Base-by-base conservation (phyloP, 2,888 invertebrate genomes). In the Steinernema hermaphroditum region DNA sequence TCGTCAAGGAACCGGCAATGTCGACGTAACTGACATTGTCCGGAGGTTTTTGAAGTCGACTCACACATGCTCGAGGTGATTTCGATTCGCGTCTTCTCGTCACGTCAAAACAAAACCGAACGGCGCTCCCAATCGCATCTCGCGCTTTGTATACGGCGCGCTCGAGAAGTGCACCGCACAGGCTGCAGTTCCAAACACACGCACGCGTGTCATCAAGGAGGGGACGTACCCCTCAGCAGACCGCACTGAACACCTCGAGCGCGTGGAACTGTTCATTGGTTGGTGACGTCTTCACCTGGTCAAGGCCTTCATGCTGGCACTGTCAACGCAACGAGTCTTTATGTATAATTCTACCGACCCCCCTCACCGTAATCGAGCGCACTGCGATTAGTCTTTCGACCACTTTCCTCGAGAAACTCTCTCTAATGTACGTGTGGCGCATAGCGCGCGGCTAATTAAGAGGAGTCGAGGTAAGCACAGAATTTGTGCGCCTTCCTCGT, bases 21-120 rank as follows among this genome's bases (percentile, higher is more conserved):
- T 32, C 49, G 19, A 54, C 54, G 27, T 22, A 54, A 19, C 24
- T 54, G 62, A 62, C 16, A 62, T 19, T 24, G 62, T 62, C 62
- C 32, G 62, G 34, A 62, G 62, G 62, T 29, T 62, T 29, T 29
- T 62, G 62, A 62, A 29, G 62, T 62, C 29, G 62, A 62, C 32
- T 62, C 62, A 34, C 29, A 29, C 16, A 62, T 62, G 62, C 62
- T 32, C 27, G 62, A 62, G 62, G 62, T 62, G 62, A 62, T 62
- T 62, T 62, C 32, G 62, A 46, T 19, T 46, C 46, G 22, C 62
- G 62, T 62, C 62, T 62, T 62, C 62, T 62, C 62, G 62, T 32
- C 62, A 62, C 62, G 62, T 62, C 62, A 62, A 62, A 62, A 62
- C 62, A 62, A 62, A 62, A 62, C 62, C 62, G 62, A 62, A 62